Evolutionary conservation across 2,113 vertebrate species (phyloP), one percentile per base, ranked within the genome.

Genomic region (Erpornis zantholeuca): DNA sequence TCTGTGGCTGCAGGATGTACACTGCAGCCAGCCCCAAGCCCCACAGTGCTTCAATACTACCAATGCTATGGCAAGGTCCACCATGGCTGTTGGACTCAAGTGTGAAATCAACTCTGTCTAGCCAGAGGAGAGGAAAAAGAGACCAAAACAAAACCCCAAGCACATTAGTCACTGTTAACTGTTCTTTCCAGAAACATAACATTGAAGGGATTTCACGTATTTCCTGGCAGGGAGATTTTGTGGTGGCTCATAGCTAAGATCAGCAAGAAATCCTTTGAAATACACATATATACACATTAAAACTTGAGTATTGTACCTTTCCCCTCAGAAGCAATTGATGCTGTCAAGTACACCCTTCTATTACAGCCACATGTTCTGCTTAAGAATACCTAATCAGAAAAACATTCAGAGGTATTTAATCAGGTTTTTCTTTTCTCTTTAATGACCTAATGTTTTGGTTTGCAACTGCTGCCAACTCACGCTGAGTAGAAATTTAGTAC

Each of bases 381-480:
- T 90, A 97, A 97, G 95, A 98, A 97, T 29, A 76, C 94, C 93
- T 98, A 97, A 98, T 97, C 97, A 96, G 95, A 96, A 98, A 98
- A 97, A 93, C 94, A 96, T 96, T 96, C 88, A 52, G 91, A 96
- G 91, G 81, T 96, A 97, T 97, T 98, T 97, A 98, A 98, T 97
- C 96, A 86, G 92, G 49, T 61, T 76, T 90, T 94, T 68, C 76
- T 94, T 88, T 94, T 87, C 92, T 63, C 92, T 96, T 92, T 97
- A 98, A 95, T 95, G 97, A 97, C 97, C 98, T 98, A 97, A 98
- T 97, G 97, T 97, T 98, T 97, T 95, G 96, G 95, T 97, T 94
- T 85, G 92, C 87, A 97, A 97, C 95, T 53, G 94, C 97, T 97
- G 97, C 97, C 97, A 97, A 92, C 96, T 98, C 98, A 97, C 0